Conservation (phyloP, 2,797 vertebrate species). For the Anas acuta region DNA sequence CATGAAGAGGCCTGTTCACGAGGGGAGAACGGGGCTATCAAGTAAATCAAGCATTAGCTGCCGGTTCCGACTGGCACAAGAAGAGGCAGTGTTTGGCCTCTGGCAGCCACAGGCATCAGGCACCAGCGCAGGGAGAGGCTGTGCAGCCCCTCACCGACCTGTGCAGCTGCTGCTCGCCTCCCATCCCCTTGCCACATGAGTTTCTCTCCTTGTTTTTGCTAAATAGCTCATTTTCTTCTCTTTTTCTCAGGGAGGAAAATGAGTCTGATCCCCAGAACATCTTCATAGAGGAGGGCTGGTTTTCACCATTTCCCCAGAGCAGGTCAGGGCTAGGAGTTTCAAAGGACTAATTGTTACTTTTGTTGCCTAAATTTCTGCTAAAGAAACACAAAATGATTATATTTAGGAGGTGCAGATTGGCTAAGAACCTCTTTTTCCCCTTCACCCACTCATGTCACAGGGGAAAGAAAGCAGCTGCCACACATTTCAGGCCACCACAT, state of each 20-base stretch:
- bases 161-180: not conserved
- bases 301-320: not conserved
- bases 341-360: not conserved
- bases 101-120: not conserved
- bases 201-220: not conserved
- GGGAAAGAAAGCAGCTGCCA: not conserved
- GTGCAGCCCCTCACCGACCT: not conserved
- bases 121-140: rapidly evolving
- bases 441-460: not conserved
- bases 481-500: not conserved
- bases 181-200: too few relatives aligned
- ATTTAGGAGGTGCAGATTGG: not conserved
- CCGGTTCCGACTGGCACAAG: not conserved
- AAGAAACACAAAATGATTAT: not conserved
- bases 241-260: not conserved
- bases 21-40: not conserved
- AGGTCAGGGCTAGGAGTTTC: not conserved
- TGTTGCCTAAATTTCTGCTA: not conserved
- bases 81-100: not conserved
- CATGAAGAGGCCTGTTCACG: not conserved
- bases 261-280: not conserved
- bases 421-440: not conserved
- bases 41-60: constrained; percentile 11
- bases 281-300: not conserved
- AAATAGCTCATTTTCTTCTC: not conserved